A percentile compares a stretch with the other conserved stretches of the same genome.
These are phyloP conservation scores for Centropus bengalensis DNA, from an alignment of 2,113 vertebrate genomes.

Conservation along the genomic window DNA sequence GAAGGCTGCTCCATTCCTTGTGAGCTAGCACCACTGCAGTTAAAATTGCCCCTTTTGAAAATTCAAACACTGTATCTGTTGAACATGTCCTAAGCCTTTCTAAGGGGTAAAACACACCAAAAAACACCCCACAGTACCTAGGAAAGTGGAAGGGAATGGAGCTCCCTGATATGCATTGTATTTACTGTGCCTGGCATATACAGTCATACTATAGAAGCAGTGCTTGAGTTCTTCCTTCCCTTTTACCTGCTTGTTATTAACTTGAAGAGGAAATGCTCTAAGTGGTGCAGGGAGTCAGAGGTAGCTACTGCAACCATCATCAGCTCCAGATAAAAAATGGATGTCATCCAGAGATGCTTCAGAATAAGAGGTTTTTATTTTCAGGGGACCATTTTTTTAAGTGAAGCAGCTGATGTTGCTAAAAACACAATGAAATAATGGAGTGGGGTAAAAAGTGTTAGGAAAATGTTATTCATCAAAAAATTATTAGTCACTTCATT, in stretches of 20 bases:
- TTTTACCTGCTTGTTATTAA: slow-evolving; percentile 26
- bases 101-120: not conserved
- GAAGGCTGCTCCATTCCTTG: not conserved
- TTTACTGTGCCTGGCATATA: not conserved
- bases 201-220: not conserved
- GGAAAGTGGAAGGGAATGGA: not conserved
- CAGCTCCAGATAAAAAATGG: slow-evolving; percentile 32
- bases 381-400: not conserved
- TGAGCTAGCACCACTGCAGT: not conserved
- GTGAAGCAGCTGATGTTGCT: not conserved
- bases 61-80: not conserved
- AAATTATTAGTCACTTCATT: not conserved
- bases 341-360: slow-evolving; percentile 18
- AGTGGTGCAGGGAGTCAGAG: not conserved
- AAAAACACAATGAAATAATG: slow-evolving; percentile 2
- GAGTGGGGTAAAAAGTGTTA: not conserved
- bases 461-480: not conserved
- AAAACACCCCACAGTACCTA: not conserved
- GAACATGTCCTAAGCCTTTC: not conserved
- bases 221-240: not conserved
- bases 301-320: not conserved
- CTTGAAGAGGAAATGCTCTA: not conserved
- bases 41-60: not conserved
- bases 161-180: not conserved
- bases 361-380: slow-evolving; percentile 31